Base-by-base conservation (phyloP, 2,888 invertebrate species). In the Hydroisotoma schaefferi region DNA sequence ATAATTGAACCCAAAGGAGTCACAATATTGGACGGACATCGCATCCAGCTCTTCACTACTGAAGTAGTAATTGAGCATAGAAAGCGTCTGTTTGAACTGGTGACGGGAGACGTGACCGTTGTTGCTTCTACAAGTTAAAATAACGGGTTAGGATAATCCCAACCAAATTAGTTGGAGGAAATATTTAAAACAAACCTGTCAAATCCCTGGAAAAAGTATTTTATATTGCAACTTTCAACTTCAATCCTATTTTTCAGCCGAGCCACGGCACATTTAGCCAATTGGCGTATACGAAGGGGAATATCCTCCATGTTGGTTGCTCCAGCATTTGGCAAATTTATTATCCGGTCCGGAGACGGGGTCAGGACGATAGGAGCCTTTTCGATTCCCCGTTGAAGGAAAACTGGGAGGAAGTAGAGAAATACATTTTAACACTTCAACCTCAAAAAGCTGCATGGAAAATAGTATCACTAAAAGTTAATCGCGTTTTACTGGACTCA, bases 1-100 rank as follows among this genome's bases (percentile, higher is more conserved):
- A 74, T 88, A 90, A 78, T 84, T 85, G 76, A 90, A 88, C 23
- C 88, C 89, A 74, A 84, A 77, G 74, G 87, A 85, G 75, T 88
- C 85, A 63, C 84, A 83, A 77, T 86, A 88, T 66, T 86, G 80
- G 71, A 80, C 80, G 74, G 87, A 85, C 47, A 90, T 79, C 22
- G 87, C 84, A 58, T 83, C 83, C 56, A 86, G 76, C 74, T 88
- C 88, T 71, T 82, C 81, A 48, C 81, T 80, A 0, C 86, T 81
- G 6, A 86, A 78, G 63, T 87, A 78, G 74, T 88, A 83, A 58
- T 85, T 85, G 71, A 84, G 83, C 23, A 84, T 81, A 52, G 83
- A 80, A 68, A 89, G 79, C 74, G 85, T 85, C 76, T 87, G 87
- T 51, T 86, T 82, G 76, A 87, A 83, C 76, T 86, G 85, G 59